Percentiles rank a stretch among this genome's conserved stretches.
These are phyloP conservation scores for Euclidia mi DNA, from an alignment of 2,888 invertebrate genomes.

Conservation along the genomic window DNA sequence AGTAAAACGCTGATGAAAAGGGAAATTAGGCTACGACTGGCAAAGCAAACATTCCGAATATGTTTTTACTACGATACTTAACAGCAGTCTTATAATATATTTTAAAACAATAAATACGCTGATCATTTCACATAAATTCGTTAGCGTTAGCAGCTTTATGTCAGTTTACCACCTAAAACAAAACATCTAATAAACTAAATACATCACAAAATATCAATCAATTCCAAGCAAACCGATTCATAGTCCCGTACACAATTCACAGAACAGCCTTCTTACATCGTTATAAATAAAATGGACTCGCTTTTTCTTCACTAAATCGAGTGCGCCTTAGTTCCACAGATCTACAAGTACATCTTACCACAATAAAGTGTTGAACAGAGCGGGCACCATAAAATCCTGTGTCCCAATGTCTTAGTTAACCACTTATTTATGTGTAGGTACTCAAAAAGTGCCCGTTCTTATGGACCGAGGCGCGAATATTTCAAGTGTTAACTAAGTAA, in stretches of 20 bases:
- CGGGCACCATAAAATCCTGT: conserved; percentile 69
- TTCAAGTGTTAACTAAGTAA: conserved; percentile 59
- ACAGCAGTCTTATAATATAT: too few species aligned
- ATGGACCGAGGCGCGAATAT: conserved; percentile 54
- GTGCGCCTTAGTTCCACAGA: conserved; percentile 51
- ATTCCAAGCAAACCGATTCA: conserved; percentile 1
- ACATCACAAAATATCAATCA: neutral
- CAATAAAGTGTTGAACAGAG: conserved; percentile 67
- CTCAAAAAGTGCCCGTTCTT: conserved; percentile 65
- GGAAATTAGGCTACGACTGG: too few species aligned
- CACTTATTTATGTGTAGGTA: conserved; percentile 66
- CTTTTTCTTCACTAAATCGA: conserved; percentile 48
- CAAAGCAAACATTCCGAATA: too few species aligned
- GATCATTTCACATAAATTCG: too few species aligned
- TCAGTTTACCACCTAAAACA: too few species aligned
- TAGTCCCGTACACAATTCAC: conserved; percentile 27
- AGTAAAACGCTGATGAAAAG: too few species aligned
- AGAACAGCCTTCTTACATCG: conserved; percentile 32
- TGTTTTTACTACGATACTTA: too few species aligned
- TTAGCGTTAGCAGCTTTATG: too few species aligned
- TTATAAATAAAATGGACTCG: conserved; percentile 37
- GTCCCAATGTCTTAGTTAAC: conserved; percentile 73
- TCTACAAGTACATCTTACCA: conserved; percentile 63
- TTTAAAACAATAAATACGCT: too few species aligned
- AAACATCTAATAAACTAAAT: too few species aligned